Evolutionary conservation across 2,797 vertebrate species (phyloP), one percentile per base, ranked within the genome.

Genomic region (Notoglanidium macrostoma): DNA sequence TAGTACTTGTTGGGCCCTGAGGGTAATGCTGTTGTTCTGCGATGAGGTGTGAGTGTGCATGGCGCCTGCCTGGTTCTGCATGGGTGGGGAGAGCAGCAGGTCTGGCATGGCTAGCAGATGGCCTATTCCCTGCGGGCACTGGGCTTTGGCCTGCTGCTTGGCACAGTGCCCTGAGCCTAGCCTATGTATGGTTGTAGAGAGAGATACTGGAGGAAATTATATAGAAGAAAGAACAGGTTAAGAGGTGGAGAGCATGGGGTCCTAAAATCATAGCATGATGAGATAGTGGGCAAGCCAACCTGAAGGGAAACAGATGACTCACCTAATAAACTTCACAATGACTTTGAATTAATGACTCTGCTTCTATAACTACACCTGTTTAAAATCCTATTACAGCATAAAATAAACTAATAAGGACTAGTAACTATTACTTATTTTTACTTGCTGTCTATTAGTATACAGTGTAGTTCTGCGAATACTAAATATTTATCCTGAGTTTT

Each of bases 101-200:
- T 35, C 76, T 90, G 88, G 89, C 87, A 89, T 90, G 90, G 91
- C 90, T 94, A 95, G 92, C 95, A 96, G 95, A 96, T 96, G 96
- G 96, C 84, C 84, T 73, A 73, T 77, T 87, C 90, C 89, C 90
- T 86, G 88, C 86, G 80, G 92, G 89, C 87, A 85, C 85, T 74
- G 49, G 51, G 90, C 89, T 93, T 92, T 93, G 91, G 88, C 89
- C 85, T 83, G 73, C 84, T 90, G 83, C 85, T 86, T 88, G 92
- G 85, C 89, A 92, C 85, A 82, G 68, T 55, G 78, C 15, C 72
- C 83, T 85, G 59, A 87, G 76, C 88, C 92, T 81, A 89, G 88
- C 87, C 63, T 78, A 49, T 82, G 85, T 87, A 88, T 88, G 90
- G 85, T 88, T 32, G 29, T n/a, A 73, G 51, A 89, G 70, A 55